These are phyloP conservation scores for Gobiocypris rarus DNA, from an alignment of 2,113 vertebrate genomes.

Conservation along the genomic window DNA sequence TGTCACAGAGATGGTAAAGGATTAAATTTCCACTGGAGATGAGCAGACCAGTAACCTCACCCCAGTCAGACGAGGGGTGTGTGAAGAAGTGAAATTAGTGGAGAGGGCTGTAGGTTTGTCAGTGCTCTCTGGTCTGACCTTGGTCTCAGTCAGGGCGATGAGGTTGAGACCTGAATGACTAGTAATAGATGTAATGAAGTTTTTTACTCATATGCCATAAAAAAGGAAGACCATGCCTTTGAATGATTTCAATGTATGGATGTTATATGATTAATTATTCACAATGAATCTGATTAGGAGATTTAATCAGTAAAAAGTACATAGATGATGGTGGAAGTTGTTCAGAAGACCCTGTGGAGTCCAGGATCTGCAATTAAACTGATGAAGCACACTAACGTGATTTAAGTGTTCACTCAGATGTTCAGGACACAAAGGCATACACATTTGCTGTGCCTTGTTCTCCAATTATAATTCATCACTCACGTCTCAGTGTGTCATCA, in stretches of 20 bases:
- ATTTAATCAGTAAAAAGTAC: neutral
- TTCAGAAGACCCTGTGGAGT: constrained; percentile 8
- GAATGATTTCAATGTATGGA: neutral
- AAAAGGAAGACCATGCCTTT: neutral
- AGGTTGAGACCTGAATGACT: too few relatives aligned
- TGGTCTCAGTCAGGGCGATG: too few relatives aligned
- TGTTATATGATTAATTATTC: neutral
- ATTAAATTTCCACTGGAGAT: too few relatives aligned
- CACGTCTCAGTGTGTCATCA: constrained; percentile 14
- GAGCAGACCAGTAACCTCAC: too few relatives aligned
- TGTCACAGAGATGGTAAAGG: too few relatives aligned
- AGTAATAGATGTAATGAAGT: too few relatives aligned
- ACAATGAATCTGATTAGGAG: neutral
- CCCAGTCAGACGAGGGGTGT: too few relatives aligned
- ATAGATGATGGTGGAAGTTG: neutral
- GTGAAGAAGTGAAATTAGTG: too few relatives aligned
- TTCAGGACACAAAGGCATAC: constrained; percentile 17
- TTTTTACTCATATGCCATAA: neutral
- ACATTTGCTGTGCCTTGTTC: constrained; percentile 12
- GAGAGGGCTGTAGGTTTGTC: too few relatives aligned
- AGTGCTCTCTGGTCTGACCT: too few relatives aligned
- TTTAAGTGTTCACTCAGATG: neutral
- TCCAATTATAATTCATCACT: constrained; percentile 35
- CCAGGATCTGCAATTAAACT: constrained; percentile 31
- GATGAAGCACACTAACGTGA: constrained; percentile 16